Base-by-base conservation (phyloP, 2,113 vertebrate species). In the Danionella cerebrum region DNA sequence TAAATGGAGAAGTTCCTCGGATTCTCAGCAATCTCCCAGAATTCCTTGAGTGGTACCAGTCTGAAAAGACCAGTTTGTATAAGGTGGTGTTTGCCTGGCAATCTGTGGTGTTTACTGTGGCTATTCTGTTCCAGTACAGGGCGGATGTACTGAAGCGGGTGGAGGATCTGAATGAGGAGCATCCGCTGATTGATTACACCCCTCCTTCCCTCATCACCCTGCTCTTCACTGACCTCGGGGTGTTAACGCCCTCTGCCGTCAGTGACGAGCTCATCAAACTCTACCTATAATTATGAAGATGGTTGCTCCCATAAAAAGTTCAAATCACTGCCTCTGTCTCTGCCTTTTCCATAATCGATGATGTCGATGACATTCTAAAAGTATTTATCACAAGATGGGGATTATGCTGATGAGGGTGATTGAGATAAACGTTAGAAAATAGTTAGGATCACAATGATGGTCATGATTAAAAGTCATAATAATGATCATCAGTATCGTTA, bases 241-340 rank as follows among this genome's bases (percentile, higher is more conserved):
- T 99, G 66, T 60, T 99, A 42, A 98, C 96, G 0, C 96, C 96
- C 0, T 99, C 96, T 0, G 96, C 95, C 0, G 94, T 99, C 76
- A 98, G 96, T 0, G 96, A 99, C 1, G 96, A 99, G 78, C 93
- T 99, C 70, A 98, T 99, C 80, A 98, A 99, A 79, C 90, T 99
- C 14, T 99, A 99, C 69, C 88, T 99, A 73, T 99, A 3, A 6
- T 31, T 6, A 52, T 12, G 2, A 13, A 13, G 44, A 51, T 18
- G 25, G 33, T 14, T 18, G 33, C 21, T 11, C 2, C 27, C 2
- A 42, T 33, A 11, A 11, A 52, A 27, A 24, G 6, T 52, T 52
- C 11, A 6, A 3, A 31, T 31, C 50, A 31, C 11, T 16, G 24
- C 27, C 3, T 27, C 1, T 21, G n/a, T 27, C 9, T 27, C 13